A percentile compares a stretch with the other conserved stretches of the same genome.
These are phyloP conservation scores for Orchestia grillus DNA, from an alignment of 1,140 invertebrate genomes.

Conservation along the genomic window DNA sequence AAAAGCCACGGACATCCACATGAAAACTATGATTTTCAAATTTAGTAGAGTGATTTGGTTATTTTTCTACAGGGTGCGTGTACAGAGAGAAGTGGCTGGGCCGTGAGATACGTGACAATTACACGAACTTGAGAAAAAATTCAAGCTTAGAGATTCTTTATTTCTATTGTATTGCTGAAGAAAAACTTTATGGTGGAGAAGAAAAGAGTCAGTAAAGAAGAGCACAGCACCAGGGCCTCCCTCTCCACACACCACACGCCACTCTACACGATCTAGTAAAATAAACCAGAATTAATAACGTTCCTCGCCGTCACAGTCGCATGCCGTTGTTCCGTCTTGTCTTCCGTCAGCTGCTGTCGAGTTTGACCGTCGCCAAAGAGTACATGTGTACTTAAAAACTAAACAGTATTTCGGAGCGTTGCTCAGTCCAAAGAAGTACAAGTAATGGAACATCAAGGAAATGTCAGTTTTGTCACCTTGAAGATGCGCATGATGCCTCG, in stretches of 20 bases:
- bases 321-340: neutral
- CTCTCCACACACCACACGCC: neutral
- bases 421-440: neutral
- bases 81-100: neutral
- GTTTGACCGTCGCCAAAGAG: neutral
- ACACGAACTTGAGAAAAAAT: neutral
- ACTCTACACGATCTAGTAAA: neutral
- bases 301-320: neutral
- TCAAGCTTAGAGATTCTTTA: neutral
- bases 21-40: neutral
- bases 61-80: neutral
- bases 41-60: neutral
- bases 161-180: neutral
- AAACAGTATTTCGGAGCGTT: neutral
- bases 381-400: neutral
- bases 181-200: neutral
- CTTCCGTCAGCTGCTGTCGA: neutral
- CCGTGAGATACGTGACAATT: neutral
- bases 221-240: neutral
- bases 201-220: neutral
- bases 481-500: neutral
- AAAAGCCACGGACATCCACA: neutral
- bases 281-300: neutral
- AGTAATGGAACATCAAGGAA: neutral
- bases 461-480: neutral